Base-by-base conservation (phyloP, 1,140 invertebrate species). In the Papilio polytes region DNA sequence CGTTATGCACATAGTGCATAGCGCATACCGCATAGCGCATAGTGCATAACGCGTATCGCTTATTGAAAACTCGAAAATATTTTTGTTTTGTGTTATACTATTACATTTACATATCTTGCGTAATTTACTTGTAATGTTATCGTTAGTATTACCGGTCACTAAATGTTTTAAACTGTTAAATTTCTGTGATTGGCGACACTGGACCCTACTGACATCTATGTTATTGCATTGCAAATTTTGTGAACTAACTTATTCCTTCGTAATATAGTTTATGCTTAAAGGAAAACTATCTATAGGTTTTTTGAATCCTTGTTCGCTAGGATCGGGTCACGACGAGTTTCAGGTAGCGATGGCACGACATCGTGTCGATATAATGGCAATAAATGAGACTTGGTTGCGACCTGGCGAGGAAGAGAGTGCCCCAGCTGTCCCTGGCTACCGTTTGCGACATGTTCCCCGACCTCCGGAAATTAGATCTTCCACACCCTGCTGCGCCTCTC, bases 351-450 rank as follows among this genome's bases (percentile, higher is more conserved):
- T 80, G 36, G 63, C 26, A 20, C 26, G 22, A 12, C 18, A 63
- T 1, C 20, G 20, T 22, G 78, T 85, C 0, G 84, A 85, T 48
- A 77, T 85, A 15, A 80, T 82, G 78, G 84, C 81, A 2, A 80
- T 85, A 13, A 85, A 85, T 63, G 84, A 83, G 70, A 85, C 81
- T 13, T 85, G 84, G 84, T 22, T 85, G 2, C 80, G 82, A 15
- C 66, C 78, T 15, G 80, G 82, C 2, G 82, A 83, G 53, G 84
- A 82, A 48, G 82, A 74, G 18, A 74, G 80, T 18, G 80, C 80
- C 3, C 84, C 82, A 1, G 46, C 46, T 13, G 46, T 48, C 46
- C 46, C 46, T 13, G 46, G 46, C 46, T 48, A 48, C 46, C 46
- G 46, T 48, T 48, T 48, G 46, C 7, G 46, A 12, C 46, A 48